Percentiles rank a stretch among this genome's conserved stretches.
Conservation (phyloP, 2,888 invertebrate species). For the Nemapogon koenigi region DNA sequence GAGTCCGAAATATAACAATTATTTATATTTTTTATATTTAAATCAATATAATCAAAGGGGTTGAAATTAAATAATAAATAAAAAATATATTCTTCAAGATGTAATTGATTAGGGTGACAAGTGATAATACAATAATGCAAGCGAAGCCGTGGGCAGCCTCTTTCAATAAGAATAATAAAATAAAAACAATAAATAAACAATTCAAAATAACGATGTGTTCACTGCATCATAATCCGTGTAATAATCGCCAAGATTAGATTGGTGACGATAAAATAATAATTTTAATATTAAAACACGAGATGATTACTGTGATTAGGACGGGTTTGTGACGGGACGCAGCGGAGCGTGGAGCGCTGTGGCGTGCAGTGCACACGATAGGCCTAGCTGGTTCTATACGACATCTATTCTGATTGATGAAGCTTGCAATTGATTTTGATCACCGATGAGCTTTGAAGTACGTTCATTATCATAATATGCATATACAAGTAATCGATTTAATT, state of each 20-base stretch:
- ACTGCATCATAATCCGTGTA: constrained; percentile 53
- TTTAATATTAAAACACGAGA: constrained; percentile 47
- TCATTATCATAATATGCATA: background rate
- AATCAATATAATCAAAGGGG: too few species aligned
- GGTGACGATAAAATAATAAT: constrained; percentile 54
- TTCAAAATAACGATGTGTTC: constrained; percentile 45
- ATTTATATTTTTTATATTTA: too few species aligned
- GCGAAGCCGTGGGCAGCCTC: too few species aligned
- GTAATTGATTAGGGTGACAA: too few species aligned
- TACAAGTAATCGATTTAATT: too few species aligned
- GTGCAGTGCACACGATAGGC: constrained; percentile 36
- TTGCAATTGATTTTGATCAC: constrained; percentile 34
- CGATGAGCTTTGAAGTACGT: constrained; percentile 23
- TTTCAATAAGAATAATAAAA: too few species aligned
- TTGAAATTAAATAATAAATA: too few species aligned
- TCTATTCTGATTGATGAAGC: constrained; percentile 43
- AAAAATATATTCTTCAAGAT: too few species aligned
- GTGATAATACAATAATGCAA: too few species aligned
- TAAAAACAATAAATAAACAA: too few species aligned
- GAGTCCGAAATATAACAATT: too few species aligned
- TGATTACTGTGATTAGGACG: constrained; percentile 46
- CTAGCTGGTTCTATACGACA: constrained; percentile 42
- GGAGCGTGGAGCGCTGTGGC: constrained; percentile 36
- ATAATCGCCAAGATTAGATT: constrained; percentile 52
- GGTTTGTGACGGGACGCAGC: constrained; percentile 26